Conservation (phyloP, 92 coral and sea anemone genomes). For the Virgularia gustaviana region DNA sequence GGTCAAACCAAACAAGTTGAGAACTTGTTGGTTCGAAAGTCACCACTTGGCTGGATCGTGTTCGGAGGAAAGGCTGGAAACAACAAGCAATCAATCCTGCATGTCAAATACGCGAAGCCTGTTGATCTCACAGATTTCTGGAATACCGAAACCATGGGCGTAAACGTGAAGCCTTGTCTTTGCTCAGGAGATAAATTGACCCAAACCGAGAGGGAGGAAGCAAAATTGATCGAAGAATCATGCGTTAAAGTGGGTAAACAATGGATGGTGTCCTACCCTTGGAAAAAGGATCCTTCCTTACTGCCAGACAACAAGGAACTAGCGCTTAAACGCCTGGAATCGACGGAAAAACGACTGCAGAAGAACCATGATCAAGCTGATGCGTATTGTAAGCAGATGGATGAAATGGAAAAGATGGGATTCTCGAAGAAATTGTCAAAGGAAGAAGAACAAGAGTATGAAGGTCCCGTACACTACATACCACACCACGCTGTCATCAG, state of each 20-base stretch:
- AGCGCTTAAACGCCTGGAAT: constrained; percentile 49
- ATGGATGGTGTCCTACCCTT: constrained; percentile 59
- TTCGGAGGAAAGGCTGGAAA: constrained; percentile 9
- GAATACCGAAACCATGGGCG: too few species aligned
- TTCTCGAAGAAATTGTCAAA: constrained; percentile 19
- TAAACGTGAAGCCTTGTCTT: too few species aligned
- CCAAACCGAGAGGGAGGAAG: constrained; percentile 54
- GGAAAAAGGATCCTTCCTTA: constrained; percentile 46
- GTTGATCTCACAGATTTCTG: too few species aligned
- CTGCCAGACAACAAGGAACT: constrained; percentile 50
- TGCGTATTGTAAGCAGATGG: constrained; percentile 39
- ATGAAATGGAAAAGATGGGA: background rate
- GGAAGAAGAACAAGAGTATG: constrained; percentile 32
- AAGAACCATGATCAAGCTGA: constrained; percentile 49
- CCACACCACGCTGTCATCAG: constrained; percentile 53
- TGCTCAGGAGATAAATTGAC: constrained; percentile 47
- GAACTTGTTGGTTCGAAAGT: constrained; percentile 45
- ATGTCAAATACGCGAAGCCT: too few species aligned
- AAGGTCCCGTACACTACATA: constrained; percentile 55
- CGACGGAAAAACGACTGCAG: constrained; percentile 41
- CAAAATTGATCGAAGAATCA: constrained; percentile 46
- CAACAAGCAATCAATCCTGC: constrained; percentile 12
- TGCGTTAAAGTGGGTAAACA: constrained; percentile 34
- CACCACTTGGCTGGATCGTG: constrained; percentile 48
- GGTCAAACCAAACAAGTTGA: constrained; percentile 51